Percentiles rank a stretch among this genome's conserved stretches.
phyloP scores from a whole-genome alignment of 2,797 vertebrate species.

The Menidia menidia region DNA sequence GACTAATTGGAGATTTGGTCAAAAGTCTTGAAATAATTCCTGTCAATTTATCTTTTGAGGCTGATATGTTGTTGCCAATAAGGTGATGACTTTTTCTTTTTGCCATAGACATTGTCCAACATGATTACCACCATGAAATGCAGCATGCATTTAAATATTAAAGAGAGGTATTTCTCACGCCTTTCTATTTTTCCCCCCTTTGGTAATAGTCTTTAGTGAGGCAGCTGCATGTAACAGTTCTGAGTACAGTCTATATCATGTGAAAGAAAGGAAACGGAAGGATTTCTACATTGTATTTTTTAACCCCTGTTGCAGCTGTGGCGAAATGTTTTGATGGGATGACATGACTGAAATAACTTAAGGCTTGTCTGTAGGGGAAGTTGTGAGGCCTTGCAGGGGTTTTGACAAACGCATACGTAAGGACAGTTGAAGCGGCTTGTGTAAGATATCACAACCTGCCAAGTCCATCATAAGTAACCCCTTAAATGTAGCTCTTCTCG shows the following conservation, averaged over 20 bases:
- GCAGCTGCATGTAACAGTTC: constrained; percentile 12
- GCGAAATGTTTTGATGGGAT: constrained; percentile 52
- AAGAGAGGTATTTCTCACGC: constrained; percentile 10
- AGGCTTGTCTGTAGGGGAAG: constrained; percentile 24
- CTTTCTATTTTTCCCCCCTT: constrained; percentile 20
- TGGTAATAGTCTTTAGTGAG: constrained; percentile 25
- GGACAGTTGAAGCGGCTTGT: constrained; percentile 9
- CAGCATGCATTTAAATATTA: constrained; percentile 27
- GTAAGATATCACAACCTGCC: background rate
- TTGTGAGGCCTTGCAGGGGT: constrained; percentile 8
- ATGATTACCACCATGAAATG: constrained; percentile 27
- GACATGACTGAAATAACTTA: constrained; percentile 45
- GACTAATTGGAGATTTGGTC: background rate
- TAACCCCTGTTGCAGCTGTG: constrained; percentile 8
- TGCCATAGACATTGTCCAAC: background rate
- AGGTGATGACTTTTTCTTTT: no score
- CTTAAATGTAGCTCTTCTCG: background rate
- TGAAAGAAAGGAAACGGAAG: constrained; percentile 12
- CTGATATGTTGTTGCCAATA: background rate
- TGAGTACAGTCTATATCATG: constrained; percentile 42
- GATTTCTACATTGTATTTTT: constrained; percentile 16
- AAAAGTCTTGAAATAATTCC: background rate
- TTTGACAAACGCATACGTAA: constrained; percentile 13
- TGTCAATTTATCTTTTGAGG: background rate
- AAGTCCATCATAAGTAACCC: background rate